Evolutionary conservation across 2,113 vertebrate species (phyloP).

Genomic region (Laticauda colubrina): DNA sequence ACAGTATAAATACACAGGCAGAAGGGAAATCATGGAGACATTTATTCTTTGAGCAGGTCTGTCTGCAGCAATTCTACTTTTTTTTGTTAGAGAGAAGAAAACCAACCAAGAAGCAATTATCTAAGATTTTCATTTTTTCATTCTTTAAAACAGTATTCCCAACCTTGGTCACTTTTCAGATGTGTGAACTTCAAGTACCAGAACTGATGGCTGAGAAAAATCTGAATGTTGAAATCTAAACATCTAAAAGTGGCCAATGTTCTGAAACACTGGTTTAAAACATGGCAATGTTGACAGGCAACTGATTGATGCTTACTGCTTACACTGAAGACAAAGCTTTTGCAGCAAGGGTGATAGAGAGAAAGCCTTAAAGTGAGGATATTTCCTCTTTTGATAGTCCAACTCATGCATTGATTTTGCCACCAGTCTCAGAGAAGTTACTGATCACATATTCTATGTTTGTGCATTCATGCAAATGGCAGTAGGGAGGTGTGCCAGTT

Average conservation of each 20-base stretch:
- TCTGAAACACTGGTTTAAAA: neutral
- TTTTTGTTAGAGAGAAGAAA: neutral
- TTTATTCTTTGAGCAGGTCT: neutral
- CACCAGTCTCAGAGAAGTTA: neutral
- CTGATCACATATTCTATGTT: neutral
- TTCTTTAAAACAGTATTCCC: neutral
- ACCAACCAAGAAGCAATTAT: neutral
- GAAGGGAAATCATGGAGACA: neutral
- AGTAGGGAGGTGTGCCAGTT: neutral
- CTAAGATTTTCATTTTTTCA: neutral
- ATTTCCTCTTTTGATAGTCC: neutral
- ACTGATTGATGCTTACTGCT: neutral
- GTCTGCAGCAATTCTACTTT: neutral
- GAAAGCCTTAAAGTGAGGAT: neutral
- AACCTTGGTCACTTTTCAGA: neutral
- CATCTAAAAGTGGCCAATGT: neutral
- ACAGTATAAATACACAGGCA: neutral
- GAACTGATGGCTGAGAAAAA: neutral
- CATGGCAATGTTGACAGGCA: neutral
- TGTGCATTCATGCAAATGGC: neutral
- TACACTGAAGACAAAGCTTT: neutral
- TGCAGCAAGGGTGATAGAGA: neutral
- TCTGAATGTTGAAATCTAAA: neutral
- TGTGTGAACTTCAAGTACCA: neutral
- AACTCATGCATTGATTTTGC: neutral